phyloP scores from a whole-genome alignment of 2,113 vertebrate genomes.

The Centropus bengalensis region DNA sequence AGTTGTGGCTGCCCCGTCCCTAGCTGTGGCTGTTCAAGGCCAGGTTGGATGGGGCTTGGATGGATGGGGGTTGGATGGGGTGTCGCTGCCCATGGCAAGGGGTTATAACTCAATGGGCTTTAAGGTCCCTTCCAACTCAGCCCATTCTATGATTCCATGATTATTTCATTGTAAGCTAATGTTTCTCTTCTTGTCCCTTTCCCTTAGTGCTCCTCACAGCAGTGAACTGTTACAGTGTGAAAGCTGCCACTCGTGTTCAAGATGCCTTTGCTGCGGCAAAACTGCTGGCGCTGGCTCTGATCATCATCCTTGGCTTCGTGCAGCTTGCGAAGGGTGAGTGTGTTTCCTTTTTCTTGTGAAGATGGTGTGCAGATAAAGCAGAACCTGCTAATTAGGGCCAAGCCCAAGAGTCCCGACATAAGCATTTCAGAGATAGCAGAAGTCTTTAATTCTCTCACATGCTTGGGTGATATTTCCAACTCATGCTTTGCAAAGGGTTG shows the following conservation, averaged over 20 bases:
- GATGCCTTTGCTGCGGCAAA: conserved; percentile 94
- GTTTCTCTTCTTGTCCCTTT: not conserved
- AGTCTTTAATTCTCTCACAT: not conserved
- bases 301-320: conserved; percentile 94
- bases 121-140: no score
- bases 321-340: conserved; percentile 89
- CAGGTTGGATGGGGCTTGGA: no score
- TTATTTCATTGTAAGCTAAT: not conserved
- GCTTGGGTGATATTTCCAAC: not conserved
- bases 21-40: no score
- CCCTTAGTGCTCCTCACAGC: conserved; percentile 89
- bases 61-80: no score
- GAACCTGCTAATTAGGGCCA: not conserved
- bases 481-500: not conserved
- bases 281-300: conserved; percentile 87
- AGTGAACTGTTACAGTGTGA: conserved; percentile 97
- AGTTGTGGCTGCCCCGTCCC: no score
- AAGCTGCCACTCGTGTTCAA: conserved; percentile 93
- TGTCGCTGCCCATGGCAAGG: no score
- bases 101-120: no score
- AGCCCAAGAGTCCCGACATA: not conserved
- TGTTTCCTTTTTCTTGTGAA: not conserved
- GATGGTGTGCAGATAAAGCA: not conserved
- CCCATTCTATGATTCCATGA: no score
- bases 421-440: not conserved